Evolutionary conservation across 2,888 invertebrate genomes (phyloP).

Genomic region (Sphaerophoria rueppellii): DNA sequence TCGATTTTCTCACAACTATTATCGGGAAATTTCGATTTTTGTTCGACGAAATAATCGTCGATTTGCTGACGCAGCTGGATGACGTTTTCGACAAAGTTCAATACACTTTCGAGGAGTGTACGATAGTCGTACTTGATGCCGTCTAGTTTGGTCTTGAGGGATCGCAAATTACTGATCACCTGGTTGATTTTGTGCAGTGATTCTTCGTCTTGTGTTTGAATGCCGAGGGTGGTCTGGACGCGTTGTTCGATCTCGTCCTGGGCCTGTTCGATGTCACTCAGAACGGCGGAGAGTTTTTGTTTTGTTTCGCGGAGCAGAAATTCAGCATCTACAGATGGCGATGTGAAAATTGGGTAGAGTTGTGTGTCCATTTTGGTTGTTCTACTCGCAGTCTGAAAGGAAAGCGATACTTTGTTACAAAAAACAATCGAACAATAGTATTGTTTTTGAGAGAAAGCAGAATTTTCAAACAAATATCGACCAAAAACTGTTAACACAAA

Average conservation of each 20-base stretch:
- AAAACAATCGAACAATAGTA: neutral
- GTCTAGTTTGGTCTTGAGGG: conserved; percentile 86
- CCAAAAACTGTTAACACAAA: neutral
- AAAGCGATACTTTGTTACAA: neutral
- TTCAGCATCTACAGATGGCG: conserved; percentile 84
- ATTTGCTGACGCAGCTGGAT: conserved; percentile 85
- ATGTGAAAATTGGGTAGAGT: conserved; percentile 89
- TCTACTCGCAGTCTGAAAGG: conserved; percentile 85
- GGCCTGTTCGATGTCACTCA: conserved; percentile 85
- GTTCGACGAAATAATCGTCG: conserved; percentile 83
- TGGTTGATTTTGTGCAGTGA: conserved; percentile 84
- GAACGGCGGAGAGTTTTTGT: conserved; percentile 84
- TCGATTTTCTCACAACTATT: conserved; percentile 83
- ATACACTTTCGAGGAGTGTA: conserved; percentile 86
- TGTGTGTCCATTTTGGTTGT: conserved; percentile 88
- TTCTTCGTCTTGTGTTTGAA: conserved; percentile 85
- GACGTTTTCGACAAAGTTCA: conserved; percentile 88
- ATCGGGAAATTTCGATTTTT: conserved; percentile 71
- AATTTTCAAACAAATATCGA: neutral
- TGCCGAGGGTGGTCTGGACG: conserved; percentile 86
- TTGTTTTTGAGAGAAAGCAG: neutral
- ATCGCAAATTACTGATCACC: conserved; percentile 86
- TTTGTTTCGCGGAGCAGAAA: conserved; percentile 84
- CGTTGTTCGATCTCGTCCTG: conserved; percentile 87
- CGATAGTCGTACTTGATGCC: conserved; percentile 88